Evolutionary conservation across 2,888 invertebrate genomes (phyloP).

Genomic region (Mylabris sibirica): DNA sequence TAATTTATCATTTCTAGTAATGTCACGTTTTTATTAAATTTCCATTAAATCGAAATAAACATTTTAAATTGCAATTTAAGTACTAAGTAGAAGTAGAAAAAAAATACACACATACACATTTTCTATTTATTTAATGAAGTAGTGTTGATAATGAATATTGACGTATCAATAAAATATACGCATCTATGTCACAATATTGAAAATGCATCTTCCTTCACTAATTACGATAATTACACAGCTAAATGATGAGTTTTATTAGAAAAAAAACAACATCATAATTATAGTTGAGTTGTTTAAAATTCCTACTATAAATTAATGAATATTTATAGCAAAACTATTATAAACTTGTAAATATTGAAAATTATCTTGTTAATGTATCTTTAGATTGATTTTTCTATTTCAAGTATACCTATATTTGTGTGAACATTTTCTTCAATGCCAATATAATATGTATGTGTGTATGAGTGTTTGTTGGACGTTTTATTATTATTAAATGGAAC

Average conservation of each 20-base stretch:
- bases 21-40: not conserved
- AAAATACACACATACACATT: not conserved
- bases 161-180: not conserved
- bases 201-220: not conserved
- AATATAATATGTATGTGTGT: no score
- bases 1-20: not conserved
- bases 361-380: not conserved
- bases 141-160: not conserved
- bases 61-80: not conserved
- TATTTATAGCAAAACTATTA: slow-evolving; percentile 3
- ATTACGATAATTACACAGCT: not conserved
- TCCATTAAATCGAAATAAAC: not conserved
- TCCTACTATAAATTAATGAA: not conserved
- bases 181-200: slow-evolving; percentile 9
- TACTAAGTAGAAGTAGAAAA: no score
- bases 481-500: slow-evolving; percentile 25
- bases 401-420: not conserved
- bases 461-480: not conserved
- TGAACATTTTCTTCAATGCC: not conserved
- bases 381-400: not conserved
- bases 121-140: not conserved
- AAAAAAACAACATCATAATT: not conserved
- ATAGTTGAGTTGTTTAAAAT: not conserved
- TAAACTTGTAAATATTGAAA: not conserved
- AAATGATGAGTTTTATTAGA: not conserved